These are phyloP conservation scores for Meganola albula DNA, from an alignment of 2,888 invertebrate species.

Conservation along the genomic window DNA sequence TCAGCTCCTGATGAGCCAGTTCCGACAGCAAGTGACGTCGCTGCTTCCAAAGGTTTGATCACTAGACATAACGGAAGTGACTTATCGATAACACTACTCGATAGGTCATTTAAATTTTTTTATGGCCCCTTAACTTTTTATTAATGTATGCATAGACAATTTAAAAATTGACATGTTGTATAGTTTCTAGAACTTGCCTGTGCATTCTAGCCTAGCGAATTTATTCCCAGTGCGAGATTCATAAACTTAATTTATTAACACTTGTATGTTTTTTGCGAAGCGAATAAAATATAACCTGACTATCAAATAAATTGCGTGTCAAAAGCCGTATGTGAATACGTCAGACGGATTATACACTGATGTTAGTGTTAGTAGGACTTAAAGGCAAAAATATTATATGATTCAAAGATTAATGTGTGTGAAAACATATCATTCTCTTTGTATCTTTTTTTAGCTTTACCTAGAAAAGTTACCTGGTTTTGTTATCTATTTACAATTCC, in stretches of 20 bases:
- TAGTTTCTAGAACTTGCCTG: no score
- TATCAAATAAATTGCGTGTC: constrained; percentile 20
- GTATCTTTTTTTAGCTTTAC: no score
- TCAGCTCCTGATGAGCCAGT: constrained; percentile 49
- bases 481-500: no score
- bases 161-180: no score
- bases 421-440: no score
- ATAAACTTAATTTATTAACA: constrained; percentile 7
- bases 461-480: no score
- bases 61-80: constrained; percentile 4
- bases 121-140: no score
- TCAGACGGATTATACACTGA: constrained; percentile 23
- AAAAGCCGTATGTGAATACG: constrained; percentile 17
- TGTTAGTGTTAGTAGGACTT: constrained; percentile 1
- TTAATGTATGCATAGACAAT: no score
- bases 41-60: constrained; percentile 54
- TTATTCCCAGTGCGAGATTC: constrained; percentile 14
- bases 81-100: constrained; percentile 4
- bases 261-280: constrained; percentile 20
- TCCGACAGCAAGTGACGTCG: constrained; percentile 42
- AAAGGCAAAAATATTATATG: no score
- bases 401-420: no score
- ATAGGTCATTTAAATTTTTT: no score
- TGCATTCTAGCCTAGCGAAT: constrained; percentile 20
- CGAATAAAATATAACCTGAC: constrained; percentile 24